Percentiles rank a stretch among this genome's conserved stretches.
phyloP scores from a whole-genome alignment of 2,797 vertebrate genomes.

The Gobionotothen gibberifrons region DNA sequence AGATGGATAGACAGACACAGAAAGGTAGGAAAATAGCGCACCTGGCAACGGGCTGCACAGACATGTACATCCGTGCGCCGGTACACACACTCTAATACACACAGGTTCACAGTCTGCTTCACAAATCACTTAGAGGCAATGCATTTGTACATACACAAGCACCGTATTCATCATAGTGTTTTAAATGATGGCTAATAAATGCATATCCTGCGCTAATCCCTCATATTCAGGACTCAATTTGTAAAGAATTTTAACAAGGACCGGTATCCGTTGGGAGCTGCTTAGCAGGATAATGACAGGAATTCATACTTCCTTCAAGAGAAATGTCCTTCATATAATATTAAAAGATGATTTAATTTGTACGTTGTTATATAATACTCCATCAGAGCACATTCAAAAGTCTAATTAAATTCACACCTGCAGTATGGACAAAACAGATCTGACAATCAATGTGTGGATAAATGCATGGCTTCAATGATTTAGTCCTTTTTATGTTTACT shows the following conservation, averaged over 20 bases:
- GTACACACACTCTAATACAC: not conserved
- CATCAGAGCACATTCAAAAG: conserved; percentile 1
- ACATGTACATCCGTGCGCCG: not conserved
- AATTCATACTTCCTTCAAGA: conserved; percentile 12
- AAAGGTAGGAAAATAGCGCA: conserved; percentile 36
- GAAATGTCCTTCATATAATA: not conserved
- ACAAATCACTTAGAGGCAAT: not conserved
- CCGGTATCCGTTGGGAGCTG: not conserved
- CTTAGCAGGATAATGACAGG: not conserved
- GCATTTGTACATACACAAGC: not conserved
- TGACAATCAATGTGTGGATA: conserved; percentile 12
- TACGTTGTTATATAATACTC: conserved; percentile 15
- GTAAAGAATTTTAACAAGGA: not conserved
- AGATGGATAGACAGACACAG: conserved; percentile 43
- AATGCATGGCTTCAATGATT: conserved; percentile 19
- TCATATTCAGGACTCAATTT: not conserved
- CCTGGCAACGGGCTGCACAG: conserved; percentile 37
- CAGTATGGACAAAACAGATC: conserved; percentile 12
- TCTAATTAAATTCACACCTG: conserved; percentile 17
- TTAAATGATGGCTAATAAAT: conserved; percentile 15
- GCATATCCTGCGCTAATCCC: not conserved
- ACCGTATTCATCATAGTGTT: not conserved
- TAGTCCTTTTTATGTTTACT: conserved; percentile 9
- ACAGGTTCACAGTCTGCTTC: conserved; percentile 1
- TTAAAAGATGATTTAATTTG: conserved; percentile 10